Evolutionary conservation across 2,888 invertebrate species (phyloP), one percentile per base, ranked within the genome.

Genomic region (Priocnemis perturbator): DNA sequence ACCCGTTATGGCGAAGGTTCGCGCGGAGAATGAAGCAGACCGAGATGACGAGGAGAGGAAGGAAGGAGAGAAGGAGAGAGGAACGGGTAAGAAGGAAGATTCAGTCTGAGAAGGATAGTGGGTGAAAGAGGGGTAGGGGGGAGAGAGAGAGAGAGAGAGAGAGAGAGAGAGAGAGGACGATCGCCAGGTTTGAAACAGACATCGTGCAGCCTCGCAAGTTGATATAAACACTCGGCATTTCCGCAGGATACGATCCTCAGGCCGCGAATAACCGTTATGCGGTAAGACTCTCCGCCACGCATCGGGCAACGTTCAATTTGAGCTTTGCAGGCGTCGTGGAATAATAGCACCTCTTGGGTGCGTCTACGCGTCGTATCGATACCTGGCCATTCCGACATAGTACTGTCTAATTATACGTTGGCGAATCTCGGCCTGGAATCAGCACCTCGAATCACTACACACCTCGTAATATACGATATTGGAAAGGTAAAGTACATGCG

Each of bases 191-290:
- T 73, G 77, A 81, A 79, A 78, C 67, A 72, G 71, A 75, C 74
- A 74, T 78, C 67, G 76, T 67, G 71, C 66, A 76, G 75, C 69
- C 72, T 80, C 70, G 73, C 79, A 78, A 77, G 71, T 82, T 81
- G 82, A 85, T 84, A 83, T 76, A 81, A 81, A 76, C 76, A 73
- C 74, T 73, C 73, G 77, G 73, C 79, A 74, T 85, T 85, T 85
- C 85, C 84, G 82, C 83, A 83, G 85, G 85, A 85, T 85, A 82
- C 80, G 81, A 80, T 80, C 77, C 76, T 80, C 75, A 59, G 65
- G 67, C 72, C 64, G 74, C 71, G 76, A 79, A 77, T 76, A 77
- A 85, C 84, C 81, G 83, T 84, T 84, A 85, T 68, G 66, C 69
- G 60, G 71, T 67, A 68, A 76, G 63, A 64, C 62, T 67, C 74